Evolutionary conservation across 2,888 invertebrate species (phyloP).

Genomic region (Dynastes hyllus): DNA sequence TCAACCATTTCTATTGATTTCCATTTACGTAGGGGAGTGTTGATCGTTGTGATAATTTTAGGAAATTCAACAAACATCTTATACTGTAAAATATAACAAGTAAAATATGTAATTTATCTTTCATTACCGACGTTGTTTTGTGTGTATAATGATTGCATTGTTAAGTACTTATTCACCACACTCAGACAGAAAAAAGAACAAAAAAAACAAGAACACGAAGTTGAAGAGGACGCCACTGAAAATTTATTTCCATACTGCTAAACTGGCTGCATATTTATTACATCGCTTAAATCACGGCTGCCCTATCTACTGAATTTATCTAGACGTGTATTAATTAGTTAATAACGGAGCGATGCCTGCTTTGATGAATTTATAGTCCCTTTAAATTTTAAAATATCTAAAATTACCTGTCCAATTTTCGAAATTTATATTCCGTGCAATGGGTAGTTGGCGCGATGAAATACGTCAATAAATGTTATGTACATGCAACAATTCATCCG

Average conservation of each 20-base stretch:
- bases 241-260: slow-evolving; percentile 62
- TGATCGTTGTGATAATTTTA: too few species aligned
- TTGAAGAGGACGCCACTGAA: slow-evolving; percentile 46
- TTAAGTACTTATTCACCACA: too few species aligned
- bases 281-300: slow-evolving; percentile 64
- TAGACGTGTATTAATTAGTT: slow-evolving; percentile 67
- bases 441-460: slow-evolving; percentile 14
- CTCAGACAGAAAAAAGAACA: too few species aligned
- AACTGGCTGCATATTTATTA: slow-evolving; percentile 65
- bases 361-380: slow-evolving; percentile 49
- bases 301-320: slow-evolving; percentile 62
- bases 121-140: too few species aligned
- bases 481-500: slow-evolving; percentile 13
- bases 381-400: slow-evolving; percentile 52
- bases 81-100: too few species aligned
- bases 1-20: too few species aligned
- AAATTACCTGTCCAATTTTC: slow-evolving; percentile 48
- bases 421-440: slow-evolving; percentile 26
- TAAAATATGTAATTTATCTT: too few species aligned
- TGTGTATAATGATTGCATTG: too few species aligned
- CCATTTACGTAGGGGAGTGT: too few species aligned
- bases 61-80: too few species aligned
- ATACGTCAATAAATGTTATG: slow-evolving; percentile 32
- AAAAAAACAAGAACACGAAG: slow-evolving; percentile 15
- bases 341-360: slow-evolving; percentile 57